phyloP scores from a whole-genome alignment of 1,140 invertebrate genomes.

The Pseudomyrmex sp. region DNA sequence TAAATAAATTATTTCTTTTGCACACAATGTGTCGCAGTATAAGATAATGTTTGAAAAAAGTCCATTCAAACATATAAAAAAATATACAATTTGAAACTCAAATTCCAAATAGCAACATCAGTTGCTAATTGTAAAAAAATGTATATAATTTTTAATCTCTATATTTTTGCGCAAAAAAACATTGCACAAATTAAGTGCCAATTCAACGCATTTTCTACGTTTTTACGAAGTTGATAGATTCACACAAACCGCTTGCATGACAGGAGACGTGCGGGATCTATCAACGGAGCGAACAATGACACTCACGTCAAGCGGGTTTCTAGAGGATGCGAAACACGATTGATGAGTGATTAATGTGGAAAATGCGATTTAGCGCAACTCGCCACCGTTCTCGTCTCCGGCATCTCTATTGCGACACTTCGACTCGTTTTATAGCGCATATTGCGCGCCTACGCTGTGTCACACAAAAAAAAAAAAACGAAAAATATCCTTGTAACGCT shows the following conservation, averaged over 20 bases:
- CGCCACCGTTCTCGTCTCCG: not conserved
- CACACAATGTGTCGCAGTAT: not conserved
- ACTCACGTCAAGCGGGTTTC: no score
- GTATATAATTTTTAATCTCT: not conserved
- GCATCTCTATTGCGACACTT: not conserved
- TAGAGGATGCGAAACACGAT: no score
- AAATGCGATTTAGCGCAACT: conserved; percentile 20
- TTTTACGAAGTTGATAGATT: not conserved
- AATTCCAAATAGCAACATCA: conserved; percentile 14
- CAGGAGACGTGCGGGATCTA: not conserved
- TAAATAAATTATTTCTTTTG: no score
- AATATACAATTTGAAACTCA: not conserved
- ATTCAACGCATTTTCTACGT: not conserved
- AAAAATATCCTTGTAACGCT: not conserved
- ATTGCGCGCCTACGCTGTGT: not conserved
- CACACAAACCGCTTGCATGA: not conserved
- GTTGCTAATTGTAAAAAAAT: not conserved
- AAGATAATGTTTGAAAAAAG: not conserved
- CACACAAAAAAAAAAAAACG: not conserved
- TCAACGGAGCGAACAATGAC: conserved; percentile 5
- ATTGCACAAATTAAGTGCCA: no score
- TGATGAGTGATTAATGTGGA: conserved; percentile 26
- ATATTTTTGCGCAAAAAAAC: not conserved
- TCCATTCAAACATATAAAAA: not conserved
- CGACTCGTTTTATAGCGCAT: conserved; percentile 4